phyloP scores from a whole-genome alignment of 2,797 vertebrate species.

The Argya squamiceps region DNA sequence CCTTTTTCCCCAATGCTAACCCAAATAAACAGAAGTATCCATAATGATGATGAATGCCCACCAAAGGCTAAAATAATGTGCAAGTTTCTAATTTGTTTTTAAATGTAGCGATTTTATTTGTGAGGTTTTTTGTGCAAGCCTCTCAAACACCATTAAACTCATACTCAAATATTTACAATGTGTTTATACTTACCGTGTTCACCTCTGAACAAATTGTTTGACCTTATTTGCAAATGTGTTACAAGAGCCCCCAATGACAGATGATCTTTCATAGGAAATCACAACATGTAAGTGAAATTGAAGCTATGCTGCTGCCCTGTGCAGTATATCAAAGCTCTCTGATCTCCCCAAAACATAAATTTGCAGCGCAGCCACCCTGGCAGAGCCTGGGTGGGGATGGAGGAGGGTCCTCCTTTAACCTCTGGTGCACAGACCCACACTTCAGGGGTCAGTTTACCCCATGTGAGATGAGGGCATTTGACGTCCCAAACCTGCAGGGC shows the following conservation, averaged over 20 bases:
- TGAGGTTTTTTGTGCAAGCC: conserved; percentile 7
- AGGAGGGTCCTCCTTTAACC: conserved; percentile 47
- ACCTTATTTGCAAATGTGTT: conserved; percentile 75
- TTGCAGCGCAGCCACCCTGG: neutral
- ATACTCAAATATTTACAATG: conserved; percentile 74
- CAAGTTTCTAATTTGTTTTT: conserved; percentile 69
- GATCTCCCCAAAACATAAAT: conserved; percentile 43
- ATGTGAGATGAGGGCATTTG: conserved; percentile 11
- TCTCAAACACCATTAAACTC: conserved; percentile 73
- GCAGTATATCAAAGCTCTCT: conserved; percentile 29
- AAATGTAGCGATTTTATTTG: conserved; percentile 61
- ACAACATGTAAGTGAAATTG: conserved; percentile 71
- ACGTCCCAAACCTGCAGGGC: neutral
- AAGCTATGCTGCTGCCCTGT: conserved; percentile 58
- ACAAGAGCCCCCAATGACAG: conserved; percentile 55
- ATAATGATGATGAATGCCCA: conserved; percentile 69
- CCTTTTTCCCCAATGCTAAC: neutral
- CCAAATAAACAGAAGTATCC: conserved; percentile 66
- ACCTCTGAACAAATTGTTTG: conserved; percentile 74
- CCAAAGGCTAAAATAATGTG: conserved; percentile 68
- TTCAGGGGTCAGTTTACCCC: conserved; percentile 58
- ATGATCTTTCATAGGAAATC: conserved; percentile 72
- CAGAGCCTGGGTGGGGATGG: conserved; percentile 23
- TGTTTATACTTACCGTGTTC: conserved; percentile 70
- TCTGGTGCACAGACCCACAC: neutral